Conservation (phyloP, 2,113 vertebrate species). For the Limanda limanda region DNA sequence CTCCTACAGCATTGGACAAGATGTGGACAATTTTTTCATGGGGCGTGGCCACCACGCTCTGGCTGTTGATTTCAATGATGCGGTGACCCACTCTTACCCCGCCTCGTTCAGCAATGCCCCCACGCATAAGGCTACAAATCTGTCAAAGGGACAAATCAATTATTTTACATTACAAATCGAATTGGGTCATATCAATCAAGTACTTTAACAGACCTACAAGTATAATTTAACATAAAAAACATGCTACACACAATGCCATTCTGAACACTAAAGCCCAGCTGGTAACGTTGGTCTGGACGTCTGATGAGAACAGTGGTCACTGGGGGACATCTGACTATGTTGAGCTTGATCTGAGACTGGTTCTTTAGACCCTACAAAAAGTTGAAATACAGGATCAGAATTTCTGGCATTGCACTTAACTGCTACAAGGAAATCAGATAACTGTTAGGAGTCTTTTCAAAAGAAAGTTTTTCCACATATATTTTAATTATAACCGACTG, state of each 20-base stretch:
- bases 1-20: constrained; percentile 94
- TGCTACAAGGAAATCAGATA: too few species aligned
- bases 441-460: too few species aligned
- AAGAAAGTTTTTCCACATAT: too few species aligned
- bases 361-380: constrained; percentile 91
- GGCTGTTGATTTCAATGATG: constrained; percentile 97
- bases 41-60: constrained; percentile 96
- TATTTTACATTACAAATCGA: not conserved
- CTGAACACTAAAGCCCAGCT: constrained; percentile 97
- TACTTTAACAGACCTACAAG: not conserved
- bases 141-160: constrained; percentile 52
- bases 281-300: constrained; percentile 94
- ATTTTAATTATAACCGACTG: too few species aligned
- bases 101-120: constrained; percentile 95
- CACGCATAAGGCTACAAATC: constrained; percentile 99
- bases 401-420: not conserved
- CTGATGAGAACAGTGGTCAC: constrained; percentile 97
- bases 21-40: constrained; percentile 98
- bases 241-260: constrained; percentile 93
- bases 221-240: not conserved
- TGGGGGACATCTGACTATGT: constrained; percentile 95
- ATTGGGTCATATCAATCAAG: not conserved
- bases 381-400: not conserved
- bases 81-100: constrained; percentile 97
- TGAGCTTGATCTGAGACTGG: constrained; percentile 92